Conservation (phyloP, 2,888 invertebrate species). For the Penaeus monodon region DNA sequence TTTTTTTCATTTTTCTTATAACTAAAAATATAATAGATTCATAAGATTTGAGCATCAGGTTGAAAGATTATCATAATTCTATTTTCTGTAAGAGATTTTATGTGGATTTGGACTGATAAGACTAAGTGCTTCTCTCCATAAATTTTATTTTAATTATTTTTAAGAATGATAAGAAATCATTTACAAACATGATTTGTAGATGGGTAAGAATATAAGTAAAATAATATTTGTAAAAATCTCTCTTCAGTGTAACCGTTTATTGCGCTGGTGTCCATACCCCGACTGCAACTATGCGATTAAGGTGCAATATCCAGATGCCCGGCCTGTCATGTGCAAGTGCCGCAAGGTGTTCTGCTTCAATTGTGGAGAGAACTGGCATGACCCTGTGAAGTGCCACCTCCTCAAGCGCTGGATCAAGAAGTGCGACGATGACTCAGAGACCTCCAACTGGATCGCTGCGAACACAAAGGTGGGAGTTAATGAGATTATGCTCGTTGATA, state of each 20-base stretch:
- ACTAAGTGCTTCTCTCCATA: neutral
- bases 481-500: too few relatives aligned
- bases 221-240: conserved; percentile 29
- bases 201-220: too few relatives aligned
- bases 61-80: too few relatives aligned
- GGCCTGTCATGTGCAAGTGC: conserved; percentile 93
- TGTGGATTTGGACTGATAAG: too few relatives aligned
- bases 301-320: conserved; percentile 83
- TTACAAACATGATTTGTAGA: neutral
- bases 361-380: conserved; percentile 98
- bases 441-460: conserved; percentile 99
- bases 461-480: conserved; percentile 84
- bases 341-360: conserved; percentile 94
- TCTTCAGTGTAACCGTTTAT: conserved; percentile 88
- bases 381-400: conserved; percentile 94
- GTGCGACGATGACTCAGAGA: conserved; percentile 98
- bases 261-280: conserved; percentile 98
- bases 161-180: neutral
- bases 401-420: conserved; percentile 97
- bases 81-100: neutral
- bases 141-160: neutral
- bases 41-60: too few relatives aligned
- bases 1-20: too few relatives aligned
- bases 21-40: too few relatives aligned
- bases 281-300: conserved; percentile 94